These are phyloP conservation scores for Apamea anceps DNA, from an alignment of 2,888 invertebrate genomes.

Conservation along the genomic window DNA sequence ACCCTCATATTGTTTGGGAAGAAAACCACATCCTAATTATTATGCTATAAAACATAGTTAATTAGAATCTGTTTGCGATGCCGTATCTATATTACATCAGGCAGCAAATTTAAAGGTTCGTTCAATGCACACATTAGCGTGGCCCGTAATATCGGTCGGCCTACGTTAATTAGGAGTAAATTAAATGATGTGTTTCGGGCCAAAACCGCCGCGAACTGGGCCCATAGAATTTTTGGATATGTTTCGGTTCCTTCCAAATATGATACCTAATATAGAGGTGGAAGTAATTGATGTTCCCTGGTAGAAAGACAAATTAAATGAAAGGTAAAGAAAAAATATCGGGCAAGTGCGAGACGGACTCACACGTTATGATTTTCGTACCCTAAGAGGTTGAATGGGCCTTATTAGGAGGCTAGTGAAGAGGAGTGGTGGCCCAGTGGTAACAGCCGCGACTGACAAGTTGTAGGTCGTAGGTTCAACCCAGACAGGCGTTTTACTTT, in stretches of 20 bases:
- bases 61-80: slow-evolving; percentile 45
- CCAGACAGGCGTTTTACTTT: no score
- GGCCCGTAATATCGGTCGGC: slow-evolving; percentile 70
- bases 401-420: not conserved
- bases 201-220: slow-evolving; percentile 68
- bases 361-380: not conserved
- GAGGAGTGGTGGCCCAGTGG: no score
- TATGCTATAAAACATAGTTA: slow-evolving; percentile 40
- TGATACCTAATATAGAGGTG: not conserved
- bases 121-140: slow-evolving; percentile 66
- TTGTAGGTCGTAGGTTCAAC: no score
- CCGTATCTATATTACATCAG: slow-evolving; percentile 64
- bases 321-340: not conserved
- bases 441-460: no score
- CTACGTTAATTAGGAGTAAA: slow-evolving; percentile 83
- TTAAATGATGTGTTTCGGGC: slow-evolving; percentile 81
- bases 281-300: not conserved
- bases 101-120: slow-evolving; percentile 47
- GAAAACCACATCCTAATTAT: slow-evolving; percentile 36
- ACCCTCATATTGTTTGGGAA: not conserved
- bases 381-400: not conserved
- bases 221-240: slow-evolving; percentile 8
- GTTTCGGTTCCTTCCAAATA: slow-evolving; percentile 21
- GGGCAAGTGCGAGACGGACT: not conserved
- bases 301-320: no score